These are phyloP conservation scores for Cetonia aurata DNA, from an alignment of 2,888 invertebrate genomes.

Conservation along the genomic window DNA sequence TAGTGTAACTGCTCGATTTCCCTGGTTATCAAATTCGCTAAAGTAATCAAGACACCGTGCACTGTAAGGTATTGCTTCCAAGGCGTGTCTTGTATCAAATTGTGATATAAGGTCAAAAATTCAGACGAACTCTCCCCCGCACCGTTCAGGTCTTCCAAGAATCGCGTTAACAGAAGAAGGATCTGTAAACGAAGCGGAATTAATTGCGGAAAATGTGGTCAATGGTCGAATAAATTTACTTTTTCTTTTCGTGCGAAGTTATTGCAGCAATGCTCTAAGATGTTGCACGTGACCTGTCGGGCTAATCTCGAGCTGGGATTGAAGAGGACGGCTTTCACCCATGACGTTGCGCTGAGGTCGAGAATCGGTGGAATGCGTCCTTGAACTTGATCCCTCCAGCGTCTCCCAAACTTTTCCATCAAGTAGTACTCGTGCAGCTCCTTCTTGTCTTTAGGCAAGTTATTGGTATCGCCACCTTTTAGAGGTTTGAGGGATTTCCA, in stretches of 20 bases:
- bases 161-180: conserved; percentile 88
- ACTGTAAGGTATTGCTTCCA: conserved; percentile 96
- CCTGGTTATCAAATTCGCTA: conserved; percentile 87
- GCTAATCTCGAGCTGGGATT: conserved; percentile 92
- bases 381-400: conserved; percentile 71
- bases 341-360: conserved; percentile 78
- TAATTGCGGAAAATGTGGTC: no score
- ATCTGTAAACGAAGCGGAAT: conserved; percentile 67
- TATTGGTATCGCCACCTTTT: conserved; percentile 59
- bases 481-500: conserved; percentile 78
- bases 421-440: conserved; percentile 71
- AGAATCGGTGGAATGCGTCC: conserved; percentile 65
- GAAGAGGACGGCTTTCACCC: conserved; percentile 94
- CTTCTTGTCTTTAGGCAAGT: conserved; percentile 56
- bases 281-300: conserved; percentile 89
- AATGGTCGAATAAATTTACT: conserved; percentile 58
- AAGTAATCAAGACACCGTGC: conserved; percentile 84
- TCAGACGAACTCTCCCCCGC: conserved; percentile 95
- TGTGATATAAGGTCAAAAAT: conserved; percentile 89
- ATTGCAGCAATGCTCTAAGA: conserved; percentile 86
- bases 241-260: conserved; percentile 77
- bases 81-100: conserved; percentile 85
- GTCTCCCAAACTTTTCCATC: conserved; percentile 80
- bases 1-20: conserved; percentile 92
- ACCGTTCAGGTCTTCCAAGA: conserved; percentile 85